Conservation (phyloP, 1,140 invertebrate genomes). For the Harlomillsia oculata region DNA sequence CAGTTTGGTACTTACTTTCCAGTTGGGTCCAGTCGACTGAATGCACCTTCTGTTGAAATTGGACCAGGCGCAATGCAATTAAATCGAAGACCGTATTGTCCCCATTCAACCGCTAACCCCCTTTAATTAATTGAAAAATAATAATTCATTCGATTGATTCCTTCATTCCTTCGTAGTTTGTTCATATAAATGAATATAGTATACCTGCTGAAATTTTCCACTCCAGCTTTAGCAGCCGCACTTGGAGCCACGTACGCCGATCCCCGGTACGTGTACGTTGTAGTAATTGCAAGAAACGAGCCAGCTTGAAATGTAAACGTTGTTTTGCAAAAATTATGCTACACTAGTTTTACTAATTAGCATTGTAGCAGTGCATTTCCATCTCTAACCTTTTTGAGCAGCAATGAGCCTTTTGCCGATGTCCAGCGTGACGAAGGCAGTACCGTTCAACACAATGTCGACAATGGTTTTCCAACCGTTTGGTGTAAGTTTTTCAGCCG, state of each 20-base stretch:
- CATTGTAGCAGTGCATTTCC: not conserved
- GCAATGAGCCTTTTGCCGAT: constrained; percentile 48
- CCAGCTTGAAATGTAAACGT: constrained; percentile 39
- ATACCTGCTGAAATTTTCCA: constrained; percentile 45
- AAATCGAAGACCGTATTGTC: constrained; percentile 49
- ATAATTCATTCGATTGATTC: not conserved
- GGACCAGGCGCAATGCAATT: constrained; percentile 53
- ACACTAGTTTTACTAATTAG: not conserved
- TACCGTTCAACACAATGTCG: constrained; percentile 51
- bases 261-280: constrained; percentile 48
- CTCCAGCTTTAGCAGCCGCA: constrained; percentile 49
- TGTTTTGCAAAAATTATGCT: no score
- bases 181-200: constrained; percentile 28
- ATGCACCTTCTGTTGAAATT: constrained; percentile 50
- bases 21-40: constrained; percentile 42
- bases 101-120: constrained; percentile 46
- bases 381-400: constrained; percentile 37
- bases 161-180: not conserved
- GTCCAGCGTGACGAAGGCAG: constrained; percentile 47
- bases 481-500: constrained; percentile 45
- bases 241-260: constrained; percentile 50
- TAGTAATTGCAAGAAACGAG: constrained; percentile 47
- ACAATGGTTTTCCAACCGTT: constrained; percentile 49
- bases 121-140: constrained; percentile 4
- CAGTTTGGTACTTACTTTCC: constrained; percentile 38